These are phyloP conservation scores for Cryptoprocta ferox DNA, from an alignment of 2,797 vertebrate genomes.

Conservation along the genomic window DNA sequence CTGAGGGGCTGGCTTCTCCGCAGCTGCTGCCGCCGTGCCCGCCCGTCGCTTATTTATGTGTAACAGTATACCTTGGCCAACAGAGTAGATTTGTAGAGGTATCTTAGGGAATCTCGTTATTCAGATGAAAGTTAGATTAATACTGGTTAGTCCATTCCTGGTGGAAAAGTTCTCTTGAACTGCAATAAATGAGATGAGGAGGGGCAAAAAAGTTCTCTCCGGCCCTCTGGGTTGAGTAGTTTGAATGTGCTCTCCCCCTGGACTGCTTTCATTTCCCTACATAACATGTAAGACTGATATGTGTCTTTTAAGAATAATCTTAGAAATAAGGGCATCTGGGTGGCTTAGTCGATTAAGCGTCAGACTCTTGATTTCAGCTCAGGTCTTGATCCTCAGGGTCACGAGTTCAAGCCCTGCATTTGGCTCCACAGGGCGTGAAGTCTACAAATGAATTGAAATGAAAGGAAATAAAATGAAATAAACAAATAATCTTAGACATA, in stretches of 20 bases:
- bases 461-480: no score
- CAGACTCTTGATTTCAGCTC: no score
- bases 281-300: neutral
- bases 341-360: no score
- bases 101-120: conserved; percentile 14
- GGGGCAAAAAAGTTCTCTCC: neutral
- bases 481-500: neutral
- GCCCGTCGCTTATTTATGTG: conserved; percentile 54
- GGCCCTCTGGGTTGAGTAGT: neutral
- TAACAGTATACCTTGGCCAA: conserved; percentile 30
- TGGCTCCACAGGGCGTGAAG: no score
- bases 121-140: conserved; percentile 23
- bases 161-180: neutral
- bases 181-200: neutral
- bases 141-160: conserved; percentile 16
- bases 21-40: conserved; percentile 66
- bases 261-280: neutral
- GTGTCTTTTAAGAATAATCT: conserved; percentile 13
- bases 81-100: conserved; percentile 48
- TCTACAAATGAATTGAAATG: no score
- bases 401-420: no score
- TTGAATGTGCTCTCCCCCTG: neutral
- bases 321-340: neutral
- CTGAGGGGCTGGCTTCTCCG: neutral
- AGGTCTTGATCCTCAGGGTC: no score